Evolutionary conservation across 2,888 invertebrate species (phyloP).

Genomic region (Chrysolina oricalcia): DNA sequence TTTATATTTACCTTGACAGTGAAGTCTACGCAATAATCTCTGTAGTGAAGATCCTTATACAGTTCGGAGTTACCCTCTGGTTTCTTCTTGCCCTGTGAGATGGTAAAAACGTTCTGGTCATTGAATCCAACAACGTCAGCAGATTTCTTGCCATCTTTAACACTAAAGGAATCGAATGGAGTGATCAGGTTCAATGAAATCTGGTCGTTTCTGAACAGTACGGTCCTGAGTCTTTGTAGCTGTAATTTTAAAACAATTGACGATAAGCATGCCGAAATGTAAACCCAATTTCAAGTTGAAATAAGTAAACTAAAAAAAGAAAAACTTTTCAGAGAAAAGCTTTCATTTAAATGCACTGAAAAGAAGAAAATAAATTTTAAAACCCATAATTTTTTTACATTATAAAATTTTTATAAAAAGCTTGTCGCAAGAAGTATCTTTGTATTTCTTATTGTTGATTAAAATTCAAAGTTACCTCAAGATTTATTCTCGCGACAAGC

Average conservation of each 20-base stretch:
- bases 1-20: conserved; percentile 75
- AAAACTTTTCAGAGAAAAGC: too few relatives aligned
- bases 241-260: conserved; percentile 47
- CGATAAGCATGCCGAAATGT: too few relatives aligned
- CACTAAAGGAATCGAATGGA: conserved; percentile 74
- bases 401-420: too few relatives aligned
- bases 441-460: too few relatives aligned
- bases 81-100: conserved; percentile 79
- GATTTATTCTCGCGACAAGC: too few relatives aligned
- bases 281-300: not conserved
- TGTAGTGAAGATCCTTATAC: conserved; percentile 74
- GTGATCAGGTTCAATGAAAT: conserved; percentile 78
- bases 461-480: too few relatives aligned
- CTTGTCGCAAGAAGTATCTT: too few relatives aligned
- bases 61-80: conserved; percentile 75
- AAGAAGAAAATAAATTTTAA: not conserved
- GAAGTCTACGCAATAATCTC: conserved; percentile 81
- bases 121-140: conserved; percentile 79
- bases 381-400: too few relatives aligned
- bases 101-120: conserved; percentile 76
- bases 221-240: conserved; percentile 63
- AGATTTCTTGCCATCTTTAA: conserved; percentile 75
- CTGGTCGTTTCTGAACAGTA: conserved; percentile 74
- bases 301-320: not conserved
- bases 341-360: not conserved